Evolutionary conservation across 2,888 invertebrate genomes (phyloP).

Genomic region (Luperina testacea): DNA sequence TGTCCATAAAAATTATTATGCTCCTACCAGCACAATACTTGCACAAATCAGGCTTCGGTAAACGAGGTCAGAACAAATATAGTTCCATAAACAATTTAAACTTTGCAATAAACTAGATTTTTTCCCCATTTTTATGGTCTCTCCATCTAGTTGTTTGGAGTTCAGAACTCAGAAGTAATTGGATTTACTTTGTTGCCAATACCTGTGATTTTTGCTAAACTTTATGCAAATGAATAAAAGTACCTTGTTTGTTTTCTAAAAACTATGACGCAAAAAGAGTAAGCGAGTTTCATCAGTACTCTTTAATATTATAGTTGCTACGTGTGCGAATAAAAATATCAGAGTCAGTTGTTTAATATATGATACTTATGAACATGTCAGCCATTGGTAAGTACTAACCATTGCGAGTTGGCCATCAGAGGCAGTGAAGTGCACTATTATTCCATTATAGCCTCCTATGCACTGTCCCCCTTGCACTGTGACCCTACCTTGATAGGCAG

Average conservation of each 20-base stretch:
- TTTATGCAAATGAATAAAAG: not conserved
- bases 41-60: not conserved
- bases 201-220: not conserved
- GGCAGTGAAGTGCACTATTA: constrained; percentile 30
- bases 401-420: constrained; percentile 15
- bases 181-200: not conserved
- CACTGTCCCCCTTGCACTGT: constrained; percentile 47
- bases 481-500: constrained; percentile 47
- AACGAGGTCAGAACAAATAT: not conserved
- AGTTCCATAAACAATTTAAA: not conserved
- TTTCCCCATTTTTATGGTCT: not conserved
- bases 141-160: not conserved
- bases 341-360: constrained; percentile 3
- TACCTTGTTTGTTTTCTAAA: not conserved
- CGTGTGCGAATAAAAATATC: not conserved
- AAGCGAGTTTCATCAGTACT: not conserved
- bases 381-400: constrained; percentile 16
- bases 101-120: not conserved
- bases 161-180: not conserved
- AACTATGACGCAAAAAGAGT: not conserved
- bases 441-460: constrained; percentile 48
- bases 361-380: constrained; percentile 4
- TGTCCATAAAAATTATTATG: not conserved
- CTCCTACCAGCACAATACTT: not conserved
- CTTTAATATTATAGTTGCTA: not conserved